Conservation (phyloP, 1,140 invertebrate species). For the Pseudomyrmex concolor region DNA sequence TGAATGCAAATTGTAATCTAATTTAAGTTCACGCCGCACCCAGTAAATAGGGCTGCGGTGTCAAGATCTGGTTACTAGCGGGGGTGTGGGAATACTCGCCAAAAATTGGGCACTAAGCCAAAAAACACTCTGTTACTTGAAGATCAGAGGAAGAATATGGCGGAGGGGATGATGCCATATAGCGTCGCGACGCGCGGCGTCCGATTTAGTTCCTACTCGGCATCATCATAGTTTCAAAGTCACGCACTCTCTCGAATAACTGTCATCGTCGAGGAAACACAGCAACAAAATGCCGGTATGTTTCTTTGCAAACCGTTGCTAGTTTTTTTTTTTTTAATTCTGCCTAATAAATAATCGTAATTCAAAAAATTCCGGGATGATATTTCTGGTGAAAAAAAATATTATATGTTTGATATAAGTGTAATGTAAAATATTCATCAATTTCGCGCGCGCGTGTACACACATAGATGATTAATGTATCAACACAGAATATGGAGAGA, state of each 20-base stretch:
- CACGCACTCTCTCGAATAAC: constrained; percentile 53
- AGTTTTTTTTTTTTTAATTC: background rate
- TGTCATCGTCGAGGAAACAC: constrained; percentile 37
- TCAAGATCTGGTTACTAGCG: constrained; percentile 77
- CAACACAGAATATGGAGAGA: no score
- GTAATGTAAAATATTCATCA: background rate
- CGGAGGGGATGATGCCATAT: constrained; percentile 84
- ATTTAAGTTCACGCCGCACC: constrained; percentile 10
- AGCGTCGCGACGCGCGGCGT: constrained; percentile 81
- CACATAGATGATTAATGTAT: no score
- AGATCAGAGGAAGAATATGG: constrained; percentile 73
- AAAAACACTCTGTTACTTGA: constrained; percentile 75
- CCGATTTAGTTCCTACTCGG: constrained; percentile 81
- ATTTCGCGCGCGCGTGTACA: no score
- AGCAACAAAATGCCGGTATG: constrained; percentile 81
- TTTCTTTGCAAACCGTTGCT: constrained; percentile 32
- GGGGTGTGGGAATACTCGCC: constrained; percentile 81
- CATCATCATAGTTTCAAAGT: constrained; percentile 77
- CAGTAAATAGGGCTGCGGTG: constrained; percentile 67
- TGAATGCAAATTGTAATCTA: constrained; percentile 27
- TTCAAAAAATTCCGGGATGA: background rate
- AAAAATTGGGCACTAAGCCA: constrained; percentile 78
- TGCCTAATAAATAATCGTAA: background rate
- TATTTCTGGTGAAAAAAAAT: background rate
- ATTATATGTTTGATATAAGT: constrained; percentile 3